These are phyloP conservation scores for Diabrotica balteata DNA, from an alignment of 2,888 invertebrate species.

Conservation along the genomic window DNA sequence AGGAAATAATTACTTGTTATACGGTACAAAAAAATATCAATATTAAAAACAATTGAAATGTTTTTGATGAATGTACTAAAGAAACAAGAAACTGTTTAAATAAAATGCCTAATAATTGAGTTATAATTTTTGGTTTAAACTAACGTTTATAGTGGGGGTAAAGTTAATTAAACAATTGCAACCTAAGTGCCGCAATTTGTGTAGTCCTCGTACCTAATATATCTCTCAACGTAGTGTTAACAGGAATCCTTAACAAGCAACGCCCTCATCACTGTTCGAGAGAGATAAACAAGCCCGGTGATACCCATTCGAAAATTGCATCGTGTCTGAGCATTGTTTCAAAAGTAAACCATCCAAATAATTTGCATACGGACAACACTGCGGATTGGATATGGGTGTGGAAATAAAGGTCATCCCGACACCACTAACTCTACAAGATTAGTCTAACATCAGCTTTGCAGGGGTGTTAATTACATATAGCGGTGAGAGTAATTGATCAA, in stretches of 20 bases:
- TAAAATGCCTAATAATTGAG: too few species aligned
- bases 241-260: neutral
- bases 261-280: neutral
- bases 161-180: too few species aligned
- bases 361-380: neutral
- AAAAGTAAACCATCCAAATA: neutral
- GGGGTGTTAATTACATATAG: neutral
- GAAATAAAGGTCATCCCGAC: neutral
- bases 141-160: too few species aligned
- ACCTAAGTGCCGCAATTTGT: too few species aligned
- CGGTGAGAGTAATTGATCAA: neutral
- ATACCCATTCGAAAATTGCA: conserved; percentile 1
- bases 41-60: too few species aligned
- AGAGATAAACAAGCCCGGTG: neutral
- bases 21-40: too few species aligned
- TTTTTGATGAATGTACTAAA: too few species aligned
- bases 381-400: neutral
- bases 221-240: too few species aligned
- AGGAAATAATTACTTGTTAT: too few species aligned
- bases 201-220: too few species aligned
- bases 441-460: neutral
- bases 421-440: neutral
- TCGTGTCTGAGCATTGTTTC: neutral
- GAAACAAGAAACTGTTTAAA: too few species aligned
- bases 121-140: too few species aligned